These are phyloP conservation scores for Hypotaenidia philippensis DNA, from an alignment of 2,797 vertebrate species.

Conservation along the genomic window DNA sequence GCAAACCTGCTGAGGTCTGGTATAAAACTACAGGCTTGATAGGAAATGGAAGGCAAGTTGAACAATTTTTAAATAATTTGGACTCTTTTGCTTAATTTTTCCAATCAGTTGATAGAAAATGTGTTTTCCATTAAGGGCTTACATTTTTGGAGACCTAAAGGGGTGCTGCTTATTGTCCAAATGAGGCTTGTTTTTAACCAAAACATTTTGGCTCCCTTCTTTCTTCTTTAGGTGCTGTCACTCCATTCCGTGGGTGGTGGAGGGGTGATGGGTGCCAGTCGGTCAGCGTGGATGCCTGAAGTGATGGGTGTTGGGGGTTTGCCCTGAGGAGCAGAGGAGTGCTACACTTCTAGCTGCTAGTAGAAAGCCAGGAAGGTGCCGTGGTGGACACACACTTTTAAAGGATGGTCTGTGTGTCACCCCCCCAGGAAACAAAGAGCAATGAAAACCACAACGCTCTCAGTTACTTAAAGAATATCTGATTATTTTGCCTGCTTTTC, in stretches of 20 bases:
- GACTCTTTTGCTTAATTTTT: background rate
- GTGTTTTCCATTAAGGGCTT: background rate
- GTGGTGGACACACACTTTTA: background rate
- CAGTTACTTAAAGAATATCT: background rate
- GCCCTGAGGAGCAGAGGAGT: background rate
- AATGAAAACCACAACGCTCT: background rate
- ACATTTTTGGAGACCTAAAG: background rate
- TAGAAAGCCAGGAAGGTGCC: background rate
- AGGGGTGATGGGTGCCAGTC: background rate
- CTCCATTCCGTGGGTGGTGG: accelerated
- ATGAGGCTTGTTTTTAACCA: background rate
- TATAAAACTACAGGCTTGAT: background rate
- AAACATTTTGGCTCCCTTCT: background rate
- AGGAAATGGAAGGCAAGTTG: background rate
- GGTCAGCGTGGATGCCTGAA: background rate
- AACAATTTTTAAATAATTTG: background rate
- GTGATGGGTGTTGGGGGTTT: background rate
- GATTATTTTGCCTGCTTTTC: background rate
- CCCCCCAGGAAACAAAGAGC: background rate
- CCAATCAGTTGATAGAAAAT: background rate
- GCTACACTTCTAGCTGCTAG: background rate
- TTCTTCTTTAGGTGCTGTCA: background rate
- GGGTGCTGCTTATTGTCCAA: background rate
- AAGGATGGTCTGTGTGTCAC: accelerated
- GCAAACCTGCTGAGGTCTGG: background rate